phyloP scores from a whole-genome alignment of 2,113 vertebrate genomes.

The Puma concolor region DNA sequence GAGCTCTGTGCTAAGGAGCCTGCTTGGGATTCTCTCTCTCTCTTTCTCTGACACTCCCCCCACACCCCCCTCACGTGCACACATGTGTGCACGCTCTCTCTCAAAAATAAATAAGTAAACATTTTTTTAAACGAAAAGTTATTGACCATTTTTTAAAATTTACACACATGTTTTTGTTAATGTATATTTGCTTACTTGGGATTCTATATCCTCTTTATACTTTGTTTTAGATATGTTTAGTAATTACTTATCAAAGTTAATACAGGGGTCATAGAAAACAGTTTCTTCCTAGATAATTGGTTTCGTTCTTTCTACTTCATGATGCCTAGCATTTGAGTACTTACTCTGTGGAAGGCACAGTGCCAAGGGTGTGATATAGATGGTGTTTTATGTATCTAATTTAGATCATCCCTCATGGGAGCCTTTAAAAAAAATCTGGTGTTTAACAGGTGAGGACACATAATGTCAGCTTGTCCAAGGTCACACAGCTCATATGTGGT shows the following conservation, averaged over 20 bases:
- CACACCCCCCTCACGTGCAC: no score
- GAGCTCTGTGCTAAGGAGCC: no score
- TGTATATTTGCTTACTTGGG: background rate
- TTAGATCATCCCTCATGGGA: background rate
- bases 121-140: background rate
- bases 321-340: background rate
- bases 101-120: no score
- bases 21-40: no score
- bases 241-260: background rate
- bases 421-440: background rate
- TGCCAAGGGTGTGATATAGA: background rate
- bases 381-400: background rate
- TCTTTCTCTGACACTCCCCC: no score
- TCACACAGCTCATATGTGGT: background rate
- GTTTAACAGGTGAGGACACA: background rate
- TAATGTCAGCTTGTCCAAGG: background rate
- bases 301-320: background rate
- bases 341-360: background rate
- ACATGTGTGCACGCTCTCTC: no score
- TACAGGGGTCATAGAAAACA: background rate
- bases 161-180: background rate
- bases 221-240: background rate
- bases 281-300: background rate
- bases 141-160: background rate
- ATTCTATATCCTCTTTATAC: background rate